Conservation (phyloP, 2,797 vertebrate species). For the Neoniphon sammara region DNA sequence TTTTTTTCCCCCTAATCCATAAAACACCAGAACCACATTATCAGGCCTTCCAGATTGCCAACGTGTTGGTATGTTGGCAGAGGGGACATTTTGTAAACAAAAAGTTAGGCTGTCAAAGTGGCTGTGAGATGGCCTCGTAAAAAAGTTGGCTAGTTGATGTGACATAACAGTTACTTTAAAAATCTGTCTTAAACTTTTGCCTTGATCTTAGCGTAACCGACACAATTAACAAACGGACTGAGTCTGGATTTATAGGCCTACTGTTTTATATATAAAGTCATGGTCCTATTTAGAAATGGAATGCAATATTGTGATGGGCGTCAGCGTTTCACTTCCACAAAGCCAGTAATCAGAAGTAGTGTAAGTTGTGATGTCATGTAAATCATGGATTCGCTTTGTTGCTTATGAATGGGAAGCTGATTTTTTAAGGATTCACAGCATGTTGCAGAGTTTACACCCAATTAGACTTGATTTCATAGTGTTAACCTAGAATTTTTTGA, state of each 20-base stretch:
- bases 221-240: not conserved
- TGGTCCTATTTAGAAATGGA: not conserved
- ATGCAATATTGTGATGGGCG: no score
- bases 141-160: conserved; percentile 5
- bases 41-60: conserved; percentile 10
- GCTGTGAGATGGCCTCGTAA: not conserved
- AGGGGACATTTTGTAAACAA: conserved; percentile 47
- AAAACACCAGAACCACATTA: not conserved
- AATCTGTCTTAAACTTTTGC: no score
- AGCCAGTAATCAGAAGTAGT: no score
- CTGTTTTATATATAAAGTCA: no score
- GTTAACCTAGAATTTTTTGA: no score
- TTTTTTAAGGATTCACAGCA: no score
- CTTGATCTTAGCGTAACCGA: no score
- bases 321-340: not conserved
- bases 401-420: no score
- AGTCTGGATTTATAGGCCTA: not conserved
- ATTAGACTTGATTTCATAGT: no score
- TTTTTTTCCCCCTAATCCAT: not conserved
- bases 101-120: conserved; percentile 41
- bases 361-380: no score
- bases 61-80: not conserved
- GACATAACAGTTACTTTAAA: not conserved
- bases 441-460: no score
- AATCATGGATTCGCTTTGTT: no score